Evolutionary conservation across 2,888 invertebrate genomes (phyloP), one percentile per base, ranked within the genome.

Genomic region (Brachynemurus nebulosus): DNA sequence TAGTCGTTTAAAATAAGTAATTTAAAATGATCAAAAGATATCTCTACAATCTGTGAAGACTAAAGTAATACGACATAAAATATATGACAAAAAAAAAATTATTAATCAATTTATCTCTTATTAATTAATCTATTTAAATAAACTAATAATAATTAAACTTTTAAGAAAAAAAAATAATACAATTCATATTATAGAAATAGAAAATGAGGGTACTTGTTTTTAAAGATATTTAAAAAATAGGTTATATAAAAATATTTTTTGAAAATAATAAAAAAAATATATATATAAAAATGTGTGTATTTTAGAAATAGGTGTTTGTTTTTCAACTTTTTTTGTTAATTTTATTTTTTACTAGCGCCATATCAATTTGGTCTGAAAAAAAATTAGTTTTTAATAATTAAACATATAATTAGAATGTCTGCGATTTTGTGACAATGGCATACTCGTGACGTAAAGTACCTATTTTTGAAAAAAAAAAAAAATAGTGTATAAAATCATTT

Each of bases 31-130:
- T 30, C 17, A 19, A 37, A 37, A 37, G 20, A 37, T 37, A 37
- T 37, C 37, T 30, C 30, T 30, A 30, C 37, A 37, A 37, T 37
- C 37, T 37, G 37, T 37, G 37, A 37, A 37, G 37, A 37, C 37
- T 37, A 19, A 37, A 14, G n/a, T 12, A 30, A 30, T 30, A 30
- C 30, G 30, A 30, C 30, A 30, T 30, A 37, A 37, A 17, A 37
- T 37, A 20, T 20, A 19, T 2, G 19, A 17, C 12, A 37, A 20
- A 17, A 18, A 12, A 37, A 20, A 37, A 14, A 20, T 37, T 37
- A 20, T 20, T 20, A 37, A 37, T 20, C 20, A 20, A 37, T 37
- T 20, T 17, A 19, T 11, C 3, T 19, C 12, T 19, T 37, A 37
- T 37, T 20, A 19, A 37, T 17, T 19, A 19, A 37, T 20, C 17